Base-by-base conservation (phyloP, 2,888 invertebrate species). In the Alentia gelatinosa region DNA sequence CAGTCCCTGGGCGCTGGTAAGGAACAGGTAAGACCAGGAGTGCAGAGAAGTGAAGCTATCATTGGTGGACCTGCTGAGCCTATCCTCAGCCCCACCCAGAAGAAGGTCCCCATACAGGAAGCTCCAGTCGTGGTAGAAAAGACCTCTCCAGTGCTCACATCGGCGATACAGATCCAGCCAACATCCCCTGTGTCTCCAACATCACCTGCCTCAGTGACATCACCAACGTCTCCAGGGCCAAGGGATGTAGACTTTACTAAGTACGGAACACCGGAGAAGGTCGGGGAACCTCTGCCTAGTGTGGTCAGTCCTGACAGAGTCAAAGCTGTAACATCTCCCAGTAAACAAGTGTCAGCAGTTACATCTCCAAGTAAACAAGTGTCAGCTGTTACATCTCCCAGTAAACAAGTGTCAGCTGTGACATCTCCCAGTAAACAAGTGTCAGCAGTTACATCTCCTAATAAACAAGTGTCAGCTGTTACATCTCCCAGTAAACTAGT, bases 201-300 rank as follows among this genome's bases (percentile, higher is more conserved):
- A 37, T 83, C 83, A 35, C 83, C 83, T 1, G 23, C 37, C 5
- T 37, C 79, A 5, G 12, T 37, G 35, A 35, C 26, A 47, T 33
- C 42, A 26, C 47, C 86, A 42, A 86, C 86, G 4, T 86, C 86
- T 33, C 83, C 83, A 19, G 42, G 12, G 23, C 86, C 42, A 1
- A 86, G 12, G 50, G 47, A 42, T 12, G 86, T 86, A 47, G 86
- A 86, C 30, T 86, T 42, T 33, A 86, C 86, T 47, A 86, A 86
- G 30, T 86, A 86, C 30, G 86, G 86, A 1, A 86, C 47, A 30
- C 86, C 86, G 23, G 86, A 42, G 35, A 86, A n/a, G 50, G 86
- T 86, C 12, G 86, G 86, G 12, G 86, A 86, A 30, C 86, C 86
- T 33, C 86, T n/a, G 1, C n/a, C n/a, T n/a, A n/a, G n/a, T n/a